A percentile compares a stretch with the other conserved stretches of the same genome.
Conservation (phyloP, 2,113 vertebrate genomes). For the Sylvilagus bachmani region DNA sequence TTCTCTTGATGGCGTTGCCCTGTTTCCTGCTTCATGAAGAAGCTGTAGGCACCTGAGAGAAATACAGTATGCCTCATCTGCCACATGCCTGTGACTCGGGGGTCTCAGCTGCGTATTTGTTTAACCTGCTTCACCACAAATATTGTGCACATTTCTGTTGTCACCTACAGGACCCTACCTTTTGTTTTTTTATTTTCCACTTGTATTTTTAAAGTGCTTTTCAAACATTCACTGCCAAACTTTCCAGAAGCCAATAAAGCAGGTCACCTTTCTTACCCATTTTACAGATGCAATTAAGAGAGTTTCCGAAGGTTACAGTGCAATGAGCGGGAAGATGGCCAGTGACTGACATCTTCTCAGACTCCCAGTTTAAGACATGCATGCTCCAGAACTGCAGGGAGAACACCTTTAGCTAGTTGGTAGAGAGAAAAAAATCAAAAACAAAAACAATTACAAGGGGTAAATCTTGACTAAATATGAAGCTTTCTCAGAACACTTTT, state of each 20-base stretch:
- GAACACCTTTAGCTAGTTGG: neutral
- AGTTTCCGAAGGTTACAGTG: slow-evolving; percentile 26
- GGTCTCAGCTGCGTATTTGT: slow-evolving; percentile 7
- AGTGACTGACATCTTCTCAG: neutral
- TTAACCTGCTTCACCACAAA: slow-evolving; percentile 69
- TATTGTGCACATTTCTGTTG: slow-evolving; percentile 34
- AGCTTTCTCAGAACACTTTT: neutral
- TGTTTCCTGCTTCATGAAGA: neutral
- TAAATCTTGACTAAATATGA: neutral
- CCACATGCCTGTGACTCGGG: neutral
- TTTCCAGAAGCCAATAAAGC: neutral
- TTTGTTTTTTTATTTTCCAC: slow-evolving; percentile 41
- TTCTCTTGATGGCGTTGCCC: neutral
- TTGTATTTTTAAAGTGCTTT: slow-evolving; percentile 65
- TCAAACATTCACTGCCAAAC: slow-evolving; percentile 60
- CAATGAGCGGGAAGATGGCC: neutral
- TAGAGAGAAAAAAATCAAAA: neutral
- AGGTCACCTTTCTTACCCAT: slow-evolving; percentile 71
- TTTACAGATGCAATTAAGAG: slow-evolving; percentile 67
- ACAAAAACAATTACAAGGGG: neutral
- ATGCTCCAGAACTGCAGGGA: neutral
- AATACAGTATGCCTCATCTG: neutral
- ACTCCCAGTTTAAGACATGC: neutral
- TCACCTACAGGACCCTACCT: slow-evolving; percentile 49
- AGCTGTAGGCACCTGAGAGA: neutral